Base-by-base conservation (phyloP, 2,797 vertebrate species). In the Hafferia zeledoni region DNA sequence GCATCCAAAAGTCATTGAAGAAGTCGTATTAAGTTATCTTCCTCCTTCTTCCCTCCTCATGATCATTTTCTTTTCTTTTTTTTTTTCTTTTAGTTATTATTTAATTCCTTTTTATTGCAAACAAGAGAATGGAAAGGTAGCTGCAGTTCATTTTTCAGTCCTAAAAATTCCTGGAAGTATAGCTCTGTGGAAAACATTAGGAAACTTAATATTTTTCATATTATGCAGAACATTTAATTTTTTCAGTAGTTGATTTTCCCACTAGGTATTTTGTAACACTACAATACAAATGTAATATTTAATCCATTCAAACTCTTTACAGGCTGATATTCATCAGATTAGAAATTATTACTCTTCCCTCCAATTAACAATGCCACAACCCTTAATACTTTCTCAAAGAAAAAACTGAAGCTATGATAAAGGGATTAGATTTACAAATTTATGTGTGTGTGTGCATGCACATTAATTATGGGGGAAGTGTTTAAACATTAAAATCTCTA, bases 401-500 rank as follows among this genome's bases (percentile, higher is more conserved):
- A 72, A 82, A 93, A 85, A n/a, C 0, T 55, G 23, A 83, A 49
- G 4, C 23, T 44, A 25, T 55, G 41, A 47, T 50, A 79, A 83
- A 72, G 6, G 8, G 31, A 44, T 67, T 17, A 17, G 7, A 49
- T 84, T 74, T 55, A 60, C 11, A 57, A 63, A 44, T 49, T 57
- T 57, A 5, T 2, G 0, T 28, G 6, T 41, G 6, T 41, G 17
- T 7, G 23, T 25, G 8, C 20, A n/a, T 41, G 24, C 19, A 60
- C 37, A 78, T 53, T 78, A 72, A 90, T 92, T 82, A 65, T 11
- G 16, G 25, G 4, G 18, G 57, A 90, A 76, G 18, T 65, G n/a
- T 80, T 94, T 80, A 65, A 89, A 70, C 15, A 64, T 60, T 70
- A 60, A 92, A 78, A 65, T 75, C 37, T 71, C 27, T 75, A 92